Evolutionary conservation across 2,797 vertebrate genomes (phyloP), one percentile per base, ranked within the genome.

Genomic region (Sylvilagus floridanus): DNA sequence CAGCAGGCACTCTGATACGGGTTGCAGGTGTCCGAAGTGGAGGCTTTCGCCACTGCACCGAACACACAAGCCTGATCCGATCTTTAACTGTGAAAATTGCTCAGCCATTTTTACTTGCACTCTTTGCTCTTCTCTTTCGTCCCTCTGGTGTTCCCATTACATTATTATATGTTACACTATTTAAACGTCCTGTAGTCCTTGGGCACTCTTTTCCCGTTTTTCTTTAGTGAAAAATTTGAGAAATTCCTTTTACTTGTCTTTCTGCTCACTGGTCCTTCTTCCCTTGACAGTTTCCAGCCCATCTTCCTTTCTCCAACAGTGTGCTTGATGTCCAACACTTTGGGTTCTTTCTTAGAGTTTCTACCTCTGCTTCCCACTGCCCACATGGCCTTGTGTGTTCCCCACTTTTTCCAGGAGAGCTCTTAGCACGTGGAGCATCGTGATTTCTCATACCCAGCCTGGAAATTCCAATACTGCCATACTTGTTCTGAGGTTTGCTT

Each of bases 71-170:
- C 42, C 42, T 47, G 42, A 47, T 47, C 42, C 42, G 42, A 22
- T 68, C 72, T 84, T 68, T 60, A 88, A 78, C 88, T 81, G 72
- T 86, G n/a, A n/a, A 84, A 62, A 78, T 32, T 37, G 60, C 24
- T 66, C 76, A 71, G 71, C 22, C 30, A 22, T 75, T 63, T 17
- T 52, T 82, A 82, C 17, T 35, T 84, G 3, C 14, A 75, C 0
- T 76, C 3, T 77, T 92, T 85, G 26, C 89, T 92, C 37, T 54
- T 30, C 6, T 71, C 11, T 52, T 72, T 42, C 13, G 24, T n/a
- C 37, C 21, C 21, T 75, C 47, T 60, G 19, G 12, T 16, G 17
- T 83, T 65, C 19, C 9, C 60, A 54, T 57, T 42, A 7, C 21
- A 30, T 9, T 47, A 47, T 47, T 28, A 7, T 42, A 7, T 54